Evolutionary conservation across 2,113 vertebrate genomes (phyloP), one percentile per base, ranked within the genome.

Genomic region (Zosterops hypoxanthus): DNA sequence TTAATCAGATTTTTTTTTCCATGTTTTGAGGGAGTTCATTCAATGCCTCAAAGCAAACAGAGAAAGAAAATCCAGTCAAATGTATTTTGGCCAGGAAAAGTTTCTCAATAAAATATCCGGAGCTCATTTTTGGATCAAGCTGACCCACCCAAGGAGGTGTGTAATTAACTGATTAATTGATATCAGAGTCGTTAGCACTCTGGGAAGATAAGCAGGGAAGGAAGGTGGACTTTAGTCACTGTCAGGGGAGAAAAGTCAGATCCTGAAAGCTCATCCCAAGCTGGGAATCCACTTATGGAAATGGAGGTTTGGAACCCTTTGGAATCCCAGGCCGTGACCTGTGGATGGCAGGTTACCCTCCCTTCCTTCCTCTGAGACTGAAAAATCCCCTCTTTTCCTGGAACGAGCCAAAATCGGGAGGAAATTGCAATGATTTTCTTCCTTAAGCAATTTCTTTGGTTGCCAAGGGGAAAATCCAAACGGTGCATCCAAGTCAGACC

Each of bases 291-390:
- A 36, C 5, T 2, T 9, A 1, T 9, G 70, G 68, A 68, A 41
- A 36, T 7, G 6, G 0, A 5, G 57, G 66, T 56, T 18, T 60
- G 26, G 22, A 44, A n/a, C 8, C 8, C 11, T 49, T 72, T 4
- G 0, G 55, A 57, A 57, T 22, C 55, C 50, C 2, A 0, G 8
- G 25, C 4, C 2, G 16, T 14, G 50, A 39, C 53, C 56, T 24
- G 11, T 13, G 3, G 18, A 9, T 21, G n/a, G 23, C 46, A 65
- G 16, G 28, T 56, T 44, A 11, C 21, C 34, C 34, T 68, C 21
- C 46, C 23, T 50, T 52, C 89, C 59, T 88, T 29, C 59, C 50
- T 39, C 83, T 42, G 1, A 22, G 49, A 7, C 41, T 53, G 59
- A 41, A 65, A 72, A 83, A 61, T 41, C 42, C 56, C 46, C n/a